Conservation (phyloP, 2,888 invertebrate species). For the Eupithecia abbreviata region DNA sequence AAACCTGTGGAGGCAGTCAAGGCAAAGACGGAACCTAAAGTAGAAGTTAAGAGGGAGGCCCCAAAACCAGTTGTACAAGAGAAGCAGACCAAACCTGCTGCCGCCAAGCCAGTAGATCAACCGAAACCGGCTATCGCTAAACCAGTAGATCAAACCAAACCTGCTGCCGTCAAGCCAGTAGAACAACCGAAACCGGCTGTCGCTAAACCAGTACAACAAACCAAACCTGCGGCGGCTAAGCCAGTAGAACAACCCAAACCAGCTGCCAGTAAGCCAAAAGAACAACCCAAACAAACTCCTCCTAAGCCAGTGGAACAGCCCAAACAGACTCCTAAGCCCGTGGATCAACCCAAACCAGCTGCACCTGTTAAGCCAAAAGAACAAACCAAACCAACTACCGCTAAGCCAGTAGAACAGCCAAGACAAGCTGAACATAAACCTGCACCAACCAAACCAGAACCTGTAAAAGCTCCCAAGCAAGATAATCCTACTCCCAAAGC, state of each 20-base stretch:
- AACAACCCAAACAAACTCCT: conserved; percentile 25
- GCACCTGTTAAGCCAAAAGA: conserved; percentile 26
- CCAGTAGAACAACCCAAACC: conserved; percentile 32
- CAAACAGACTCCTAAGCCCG: conserved; percentile 27
- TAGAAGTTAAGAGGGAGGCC: conserved; percentile 20
- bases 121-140: conserved; percentile 32
- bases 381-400: conserved; percentile 20
- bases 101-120: conserved; percentile 17
- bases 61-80: conserved; percentile 36
- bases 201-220: conserved; percentile 38
- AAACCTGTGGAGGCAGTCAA: conserved; percentile 49
- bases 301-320: conserved; percentile 22
- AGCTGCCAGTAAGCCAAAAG: conserved; percentile 18
- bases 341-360: conserved; percentile 29
- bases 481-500: conserved; percentile 42
- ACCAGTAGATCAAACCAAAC: conserved; percentile 19
- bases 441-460: conserved; percentile 16
- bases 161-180: conserved; percentile 17
- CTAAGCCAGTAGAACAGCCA: conserved; percentile 31
- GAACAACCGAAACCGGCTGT: conserved; percentile 30
- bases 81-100: conserved; percentile 34
- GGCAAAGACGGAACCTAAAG: conserved; percentile 20
- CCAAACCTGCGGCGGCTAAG: conserved; percentile 33
- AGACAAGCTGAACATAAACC: conserved; percentile 29
- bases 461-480: conserved; percentile 26